Evolutionary conservation across 2,113 vertebrate species (phyloP), one percentile per base, ranked within the genome.

Genomic region (Hydrochoerus hydrochaeris): DNA sequence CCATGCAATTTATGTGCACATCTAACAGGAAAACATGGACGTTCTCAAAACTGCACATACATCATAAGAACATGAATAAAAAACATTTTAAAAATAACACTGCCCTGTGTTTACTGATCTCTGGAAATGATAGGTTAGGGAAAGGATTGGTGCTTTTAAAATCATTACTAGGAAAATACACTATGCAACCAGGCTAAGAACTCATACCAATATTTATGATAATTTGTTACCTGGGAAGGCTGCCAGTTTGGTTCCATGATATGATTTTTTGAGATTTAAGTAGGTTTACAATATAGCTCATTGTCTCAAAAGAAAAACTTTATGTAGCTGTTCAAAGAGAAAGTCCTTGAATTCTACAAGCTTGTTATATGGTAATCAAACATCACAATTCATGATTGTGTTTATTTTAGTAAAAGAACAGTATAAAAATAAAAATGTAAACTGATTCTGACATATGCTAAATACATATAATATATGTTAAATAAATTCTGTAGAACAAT

Each of bases 351-450:
- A 52, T 22, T 85, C 67, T 54, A 35, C 19, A 63, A 82, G 32
- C n/a, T 69, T 82, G 32, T 85, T 97, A 41, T 32, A 17, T 44
- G 11, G 41, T 46, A 82, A 83, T 58, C 26, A 84, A 88, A 5
- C 1, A 57, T 60, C 41, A 63, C 13, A 38, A n/a, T 63, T 92
- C 35, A 85, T 92, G 46, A 8, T 22, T 73, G 1, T 88, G 3
- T 94, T 81, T 85, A 67, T 87, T 85, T 75, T 67, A 35, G 58
- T 54, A 46, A 19, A 84, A 78, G 6, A 49, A 58, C 38, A 69
- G 4, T 24, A 80, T 75, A 75, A 91, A 89, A 87, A 67, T 84
- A 49, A 90, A 90, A 92, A 90, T 65, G 35, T 44, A 58, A 67
- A 67, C 88, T 60, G 41, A 88, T 93, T 93, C 22, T 93, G 71